Conservation (phyloP, 2,797 vertebrate species). For the Cynopterus sphinx region DNA sequence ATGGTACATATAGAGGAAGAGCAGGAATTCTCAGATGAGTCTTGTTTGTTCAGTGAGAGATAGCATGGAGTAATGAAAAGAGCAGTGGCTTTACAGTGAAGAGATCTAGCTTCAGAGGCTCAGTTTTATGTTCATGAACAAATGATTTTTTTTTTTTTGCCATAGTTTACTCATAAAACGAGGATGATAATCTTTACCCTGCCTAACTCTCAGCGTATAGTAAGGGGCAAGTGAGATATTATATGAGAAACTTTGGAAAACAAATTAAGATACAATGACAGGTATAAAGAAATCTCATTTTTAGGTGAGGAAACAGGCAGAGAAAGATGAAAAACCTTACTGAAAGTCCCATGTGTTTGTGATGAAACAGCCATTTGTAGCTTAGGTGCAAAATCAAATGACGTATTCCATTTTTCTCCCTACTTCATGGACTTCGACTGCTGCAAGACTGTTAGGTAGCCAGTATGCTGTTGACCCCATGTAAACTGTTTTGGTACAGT, state of each 20-base stretch:
- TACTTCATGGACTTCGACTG: background rate
- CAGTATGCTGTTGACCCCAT: background rate
- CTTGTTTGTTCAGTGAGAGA: background rate
- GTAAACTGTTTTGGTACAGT: slow-evolving; percentile 11
- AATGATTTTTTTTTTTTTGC: background rate
- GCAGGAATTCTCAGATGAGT: background rate
- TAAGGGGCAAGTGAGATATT: background rate
- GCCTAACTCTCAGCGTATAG: background rate
- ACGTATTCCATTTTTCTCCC: background rate
- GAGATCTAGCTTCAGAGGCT: background rate
- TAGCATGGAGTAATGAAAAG: background rate
- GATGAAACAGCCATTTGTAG: background rate
- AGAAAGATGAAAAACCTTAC: background rate
- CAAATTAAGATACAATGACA: background rate
- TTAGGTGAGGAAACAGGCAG: background rate
- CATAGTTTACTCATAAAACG: background rate
- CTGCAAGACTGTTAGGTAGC: background rate
- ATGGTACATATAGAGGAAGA: background rate
- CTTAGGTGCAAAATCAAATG: background rate
- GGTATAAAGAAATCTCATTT: background rate
- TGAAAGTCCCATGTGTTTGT: background rate
- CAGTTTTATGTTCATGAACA: background rate
- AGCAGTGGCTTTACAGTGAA: background rate
- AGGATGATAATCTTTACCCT: background rate
- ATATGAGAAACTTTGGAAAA: slow-evolving; percentile 38